phyloP scores from a whole-genome alignment of 1,140 invertebrate genomes.

The Drosophila melanica region DNA sequence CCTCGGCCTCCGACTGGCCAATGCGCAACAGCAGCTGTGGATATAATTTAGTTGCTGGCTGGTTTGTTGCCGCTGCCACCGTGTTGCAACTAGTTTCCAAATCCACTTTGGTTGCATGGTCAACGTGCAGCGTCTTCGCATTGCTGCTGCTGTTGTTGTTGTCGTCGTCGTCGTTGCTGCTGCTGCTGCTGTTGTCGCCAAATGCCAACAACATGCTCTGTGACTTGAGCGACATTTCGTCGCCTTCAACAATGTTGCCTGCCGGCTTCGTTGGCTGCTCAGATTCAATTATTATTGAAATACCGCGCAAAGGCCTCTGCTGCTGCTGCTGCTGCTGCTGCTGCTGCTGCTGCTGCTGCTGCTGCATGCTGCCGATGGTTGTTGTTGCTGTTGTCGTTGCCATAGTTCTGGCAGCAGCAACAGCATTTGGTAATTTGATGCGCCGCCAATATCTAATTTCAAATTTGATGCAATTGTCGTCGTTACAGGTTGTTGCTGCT shows the following conservation, averaged over 20 bases:
- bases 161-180: constrained; percentile 27
- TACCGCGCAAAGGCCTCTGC: constrained; percentile 71
- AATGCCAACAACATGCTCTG: constrained; percentile 76
- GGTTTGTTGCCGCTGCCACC: constrained; percentile 28
- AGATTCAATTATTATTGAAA: constrained; percentile 76
- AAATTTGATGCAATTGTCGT: constrained; percentile 61
- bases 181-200: constrained; percentile 60
- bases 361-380: constrained; percentile 36
- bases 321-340: constrained; percentile 42
- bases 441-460: constrained; percentile 49
- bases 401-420: constrained; percentile 65
- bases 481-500: constrained; percentile 13
- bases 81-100: constrained; percentile 72
- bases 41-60: constrained; percentile 53
- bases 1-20: constrained; percentile 56
- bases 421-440: constrained; percentile 65
- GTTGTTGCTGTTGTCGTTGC: constrained; percentile 35
- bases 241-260: constrained; percentile 37
- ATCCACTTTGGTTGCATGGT: constrained; percentile 62
- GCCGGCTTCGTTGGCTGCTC: constrained; percentile 26
- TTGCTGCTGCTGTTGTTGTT: constrained; percentile 24
- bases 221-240: constrained; percentile 75
- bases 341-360: constrained; percentile 39
- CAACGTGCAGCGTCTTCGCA: constrained; percentile 39
- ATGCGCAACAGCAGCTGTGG: constrained; percentile 69